phyloP scores from a whole-genome alignment of 2,888 invertebrate species.

The Rhamphomyia laevipes region DNA sequence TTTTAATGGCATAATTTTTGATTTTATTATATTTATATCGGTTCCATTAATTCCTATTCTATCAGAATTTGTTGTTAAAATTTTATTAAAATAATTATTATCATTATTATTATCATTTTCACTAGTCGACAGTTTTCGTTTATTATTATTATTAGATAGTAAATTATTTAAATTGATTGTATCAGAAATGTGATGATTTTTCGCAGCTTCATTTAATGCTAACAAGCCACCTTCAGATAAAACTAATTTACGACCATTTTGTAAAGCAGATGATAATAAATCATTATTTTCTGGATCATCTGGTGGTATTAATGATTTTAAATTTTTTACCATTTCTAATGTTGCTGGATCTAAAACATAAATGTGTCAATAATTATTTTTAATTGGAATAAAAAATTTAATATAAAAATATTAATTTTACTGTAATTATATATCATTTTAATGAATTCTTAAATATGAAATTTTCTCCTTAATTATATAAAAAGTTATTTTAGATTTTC shows the following conservation, averaged over 20 bases:
- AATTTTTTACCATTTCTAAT: constrained; percentile 62
- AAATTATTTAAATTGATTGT: constrained; percentile 10
- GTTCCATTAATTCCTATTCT: too few species aligned
- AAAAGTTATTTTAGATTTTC: too few species aligned
- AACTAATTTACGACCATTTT: constrained; percentile 74
- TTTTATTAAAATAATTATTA: too few species aligned
- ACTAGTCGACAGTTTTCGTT: constrained; percentile 10
- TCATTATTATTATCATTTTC: constrained; percentile 4
- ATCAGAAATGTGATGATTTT: neutral
- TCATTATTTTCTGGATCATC: constrained; percentile 54
- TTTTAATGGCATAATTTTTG: constrained; percentile 13
- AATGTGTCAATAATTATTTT: too few species aligned
- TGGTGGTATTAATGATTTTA: constrained; percentile 79
- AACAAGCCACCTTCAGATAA: constrained; percentile 74
- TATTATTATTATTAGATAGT: constrained; percentile 5
- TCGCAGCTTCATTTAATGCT: constrained; percentile 46
- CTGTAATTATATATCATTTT: neutral
- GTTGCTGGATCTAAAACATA: constrained; percentile 16
- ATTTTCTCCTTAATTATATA: too few species aligned
- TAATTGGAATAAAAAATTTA: too few species aligned
- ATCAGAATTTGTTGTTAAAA: too few species aligned
- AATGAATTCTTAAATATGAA: too few species aligned
- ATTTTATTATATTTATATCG: constrained; percentile 10
- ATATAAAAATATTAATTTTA: too few species aligned
- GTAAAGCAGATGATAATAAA: constrained; percentile 66